Conservation (phyloP, 2,113 vertebrate genomes). For the Rana temporaria region DNA sequence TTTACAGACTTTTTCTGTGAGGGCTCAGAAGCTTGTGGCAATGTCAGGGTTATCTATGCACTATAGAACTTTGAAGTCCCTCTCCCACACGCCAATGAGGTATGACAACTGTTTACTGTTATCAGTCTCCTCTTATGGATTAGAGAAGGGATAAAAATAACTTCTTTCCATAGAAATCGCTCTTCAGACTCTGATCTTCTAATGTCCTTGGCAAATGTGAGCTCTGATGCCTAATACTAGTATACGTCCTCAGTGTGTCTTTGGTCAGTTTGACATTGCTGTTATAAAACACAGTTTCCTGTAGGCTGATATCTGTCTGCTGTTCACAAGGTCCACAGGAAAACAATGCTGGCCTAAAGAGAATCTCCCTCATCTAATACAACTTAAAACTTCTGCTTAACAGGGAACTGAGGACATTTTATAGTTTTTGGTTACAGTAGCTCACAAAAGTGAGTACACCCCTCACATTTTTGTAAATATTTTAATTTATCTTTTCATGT, state of each 20-base stretch:
- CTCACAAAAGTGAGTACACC: too few relatives aligned
- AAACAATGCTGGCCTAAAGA: too few relatives aligned
- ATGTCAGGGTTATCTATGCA: not conserved
- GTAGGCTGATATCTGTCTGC: too few relatives aligned
- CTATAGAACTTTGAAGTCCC: conserved; percentile 15
- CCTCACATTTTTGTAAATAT: too few relatives aligned
- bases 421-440: too few relatives aligned
- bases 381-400: too few relatives aligned
- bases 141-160: conserved; percentile 44
- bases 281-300: too few relatives aligned
- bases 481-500: too few relatives aligned
- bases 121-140: conserved; percentile 48
- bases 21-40: not conserved
- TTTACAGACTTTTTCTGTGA: too few relatives aligned
- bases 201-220: conserved; percentile 40
- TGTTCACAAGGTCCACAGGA: too few relatives aligned
- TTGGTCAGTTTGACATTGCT: not conserved
- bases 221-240: not conserved
- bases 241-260: not conserved
- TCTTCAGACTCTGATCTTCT: conserved; percentile 26
- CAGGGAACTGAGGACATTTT: too few relatives aligned
- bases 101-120: conserved; percentile 50
- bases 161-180: conserved; percentile 27
- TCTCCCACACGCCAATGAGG: conserved; percentile 41
- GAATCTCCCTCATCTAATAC: too few relatives aligned